Conservation (phyloP, 1,140 invertebrate species). For the Theocolax elegans region DNA sequence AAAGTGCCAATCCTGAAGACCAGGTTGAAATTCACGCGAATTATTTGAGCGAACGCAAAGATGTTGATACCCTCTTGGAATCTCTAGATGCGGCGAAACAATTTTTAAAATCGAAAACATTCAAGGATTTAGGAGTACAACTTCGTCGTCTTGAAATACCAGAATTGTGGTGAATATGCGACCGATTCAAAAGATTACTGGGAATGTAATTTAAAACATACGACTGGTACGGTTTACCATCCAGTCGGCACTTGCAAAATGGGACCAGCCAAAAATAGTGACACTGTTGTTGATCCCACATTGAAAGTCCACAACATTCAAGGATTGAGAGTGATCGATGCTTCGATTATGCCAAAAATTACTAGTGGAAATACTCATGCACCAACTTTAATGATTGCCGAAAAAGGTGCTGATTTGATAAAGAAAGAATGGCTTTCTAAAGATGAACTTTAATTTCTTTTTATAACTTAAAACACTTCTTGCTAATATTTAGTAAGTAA, state of each 20-base stretch:
- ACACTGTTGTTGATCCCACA: constrained; percentile 80
- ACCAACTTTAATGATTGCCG: constrained; percentile 88
- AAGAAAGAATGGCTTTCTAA: constrained; percentile 75
- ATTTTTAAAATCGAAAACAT: constrained; percentile 48
- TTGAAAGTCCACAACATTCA: constrained; percentile 78
- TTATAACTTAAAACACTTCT: not conserved
- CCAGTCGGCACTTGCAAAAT: constrained; percentile 68
- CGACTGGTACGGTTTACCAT: constrained; percentile 65
- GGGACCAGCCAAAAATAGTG: constrained; percentile 63
- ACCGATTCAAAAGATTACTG: constrained; percentile 65
- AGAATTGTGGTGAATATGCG: constrained; percentile 45
- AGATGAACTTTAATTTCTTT: constrained; percentile 37
- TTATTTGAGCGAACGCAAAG: constrained; percentile 70
- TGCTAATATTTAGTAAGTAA: no score
- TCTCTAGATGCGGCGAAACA: constrained; percentile 42
- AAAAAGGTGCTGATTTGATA: constrained; percentile 88
- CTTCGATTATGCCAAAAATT: constrained; percentile 81
- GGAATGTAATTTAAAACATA: constrained; percentile 66
- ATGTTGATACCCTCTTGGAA: constrained; percentile 61
- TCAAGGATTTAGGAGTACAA: constrained; percentile 50
- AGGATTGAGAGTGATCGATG: constrained; percentile 79
- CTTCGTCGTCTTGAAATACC: constrained; percentile 36
- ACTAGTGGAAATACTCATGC: constrained; percentile 85
- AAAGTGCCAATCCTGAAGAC: constrained; percentile 71
- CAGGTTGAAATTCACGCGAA: constrained; percentile 78